A percentile compares a stretch with the other conserved stretches of the same genome.
Conservation (phyloP, 2,888 invertebrate species). For the Morinoia aosen region DNA sequence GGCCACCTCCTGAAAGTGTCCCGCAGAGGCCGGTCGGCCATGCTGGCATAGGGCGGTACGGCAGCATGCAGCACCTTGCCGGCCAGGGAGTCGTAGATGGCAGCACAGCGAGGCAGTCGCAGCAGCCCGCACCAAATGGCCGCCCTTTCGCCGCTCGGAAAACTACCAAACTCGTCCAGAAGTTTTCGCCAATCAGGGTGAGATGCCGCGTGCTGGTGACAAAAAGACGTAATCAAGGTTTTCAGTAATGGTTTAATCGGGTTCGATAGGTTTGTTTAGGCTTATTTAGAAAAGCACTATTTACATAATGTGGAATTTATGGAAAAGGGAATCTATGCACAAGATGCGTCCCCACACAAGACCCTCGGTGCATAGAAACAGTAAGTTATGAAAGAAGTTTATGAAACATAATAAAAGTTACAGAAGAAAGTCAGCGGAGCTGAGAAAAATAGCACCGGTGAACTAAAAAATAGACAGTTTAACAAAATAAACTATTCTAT, state of each 20-base stretch:
- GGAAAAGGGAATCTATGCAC: too few species aligned
- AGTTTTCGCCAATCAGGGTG: conserved; percentile 7
- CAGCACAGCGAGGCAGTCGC: neutral
- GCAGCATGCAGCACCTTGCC: conserved; percentile 14
- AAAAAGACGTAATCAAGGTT: neutral
- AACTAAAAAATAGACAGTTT: too few species aligned
- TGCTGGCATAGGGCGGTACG: neutral
- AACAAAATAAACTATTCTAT: too few species aligned
- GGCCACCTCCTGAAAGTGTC: conserved; percentile 28
- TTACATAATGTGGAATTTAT: too few species aligned
- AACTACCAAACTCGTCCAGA: conserved; percentile 20
- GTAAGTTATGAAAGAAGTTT: too few species aligned
- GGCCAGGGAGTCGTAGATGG: neutral
- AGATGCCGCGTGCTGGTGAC: neutral
- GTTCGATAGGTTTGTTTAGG: neutral
- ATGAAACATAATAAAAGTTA: too few species aligned
- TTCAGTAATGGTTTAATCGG: neutral
- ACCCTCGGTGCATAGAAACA: too few species aligned
- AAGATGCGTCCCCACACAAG: too few species aligned
- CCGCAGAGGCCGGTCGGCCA: conserved; percentile 18
- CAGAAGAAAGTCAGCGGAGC: too few species aligned
- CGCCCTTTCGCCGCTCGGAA: conserved; percentile 6
- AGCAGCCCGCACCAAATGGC: conserved; percentile 40
- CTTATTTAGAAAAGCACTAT: too few species aligned
- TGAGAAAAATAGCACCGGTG: too few species aligned